phyloP scores from a whole-genome alignment of 2,888 invertebrate species.

The Baccha elongata region DNA sequence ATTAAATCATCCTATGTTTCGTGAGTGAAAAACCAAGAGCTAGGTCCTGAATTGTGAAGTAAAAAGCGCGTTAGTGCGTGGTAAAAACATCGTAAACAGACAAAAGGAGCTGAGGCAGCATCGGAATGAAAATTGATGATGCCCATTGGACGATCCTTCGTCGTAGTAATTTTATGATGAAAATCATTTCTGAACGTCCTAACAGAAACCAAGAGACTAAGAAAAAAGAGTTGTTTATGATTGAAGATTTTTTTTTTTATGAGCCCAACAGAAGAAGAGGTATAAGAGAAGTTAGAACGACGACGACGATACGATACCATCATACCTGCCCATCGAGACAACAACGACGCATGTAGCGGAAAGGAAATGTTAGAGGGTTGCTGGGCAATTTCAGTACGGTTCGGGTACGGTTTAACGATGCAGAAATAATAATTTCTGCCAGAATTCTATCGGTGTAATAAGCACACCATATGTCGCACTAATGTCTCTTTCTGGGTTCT shows the following conservation, averaged over 20 bases:
- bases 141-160: conserved; percentile 45
- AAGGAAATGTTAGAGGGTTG: neutral
- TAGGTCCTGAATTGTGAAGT: neutral
- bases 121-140: conserved; percentile 65
- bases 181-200: conserved; percentile 18
- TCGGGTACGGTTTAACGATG: conserved; percentile 63
- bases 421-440: conserved; percentile 64
- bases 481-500: conserved; percentile 62
- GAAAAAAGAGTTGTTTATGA: conserved; percentile 57
- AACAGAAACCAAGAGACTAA: neutral
- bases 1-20: neutral
- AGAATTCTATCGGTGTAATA: conserved; percentile 59
- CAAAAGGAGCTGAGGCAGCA: neutral
- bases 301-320: too few relatives aligned
- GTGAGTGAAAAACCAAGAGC: neutral
- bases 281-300: conserved; percentile 26
- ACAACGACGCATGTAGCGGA: neutral
- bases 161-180: conserved; percentile 42
- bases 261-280: conserved; percentile 4
- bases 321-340: too few relatives aligned
- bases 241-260: conserved; percentile 54
- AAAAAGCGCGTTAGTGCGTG: conserved; percentile 68
- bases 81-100: conserved; percentile 70
- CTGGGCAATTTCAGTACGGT: conserved; percentile 23
- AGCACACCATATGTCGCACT: conserved; percentile 71